These are phyloP conservation scores for Acanthococcus lagerstroemiae DNA, from an alignment of 2,888 invertebrate species.

Conservation along the genomic window DNA sequence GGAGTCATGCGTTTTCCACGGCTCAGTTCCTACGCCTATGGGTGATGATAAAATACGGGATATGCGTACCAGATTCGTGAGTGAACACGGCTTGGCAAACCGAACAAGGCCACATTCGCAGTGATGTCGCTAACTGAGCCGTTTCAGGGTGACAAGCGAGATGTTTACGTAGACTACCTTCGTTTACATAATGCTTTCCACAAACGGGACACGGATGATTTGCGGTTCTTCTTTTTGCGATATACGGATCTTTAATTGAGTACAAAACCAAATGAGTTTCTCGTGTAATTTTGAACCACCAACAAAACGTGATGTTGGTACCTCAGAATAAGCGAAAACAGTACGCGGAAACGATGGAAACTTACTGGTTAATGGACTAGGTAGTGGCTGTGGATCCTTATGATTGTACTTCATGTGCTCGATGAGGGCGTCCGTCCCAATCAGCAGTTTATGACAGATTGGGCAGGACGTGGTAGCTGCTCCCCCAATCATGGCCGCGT, in stretches of 20 bases:
- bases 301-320: no score
- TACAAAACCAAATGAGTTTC: neutral
- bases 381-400: conserved; percentile 65
- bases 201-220: conserved; percentile 92
- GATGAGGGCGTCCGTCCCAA: conserved; percentile 84
- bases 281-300: neutral
- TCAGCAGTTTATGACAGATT: conserved; percentile 87
- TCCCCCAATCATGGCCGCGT: conserved; percentile 81
- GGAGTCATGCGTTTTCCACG: neutral
- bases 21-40: neutral
- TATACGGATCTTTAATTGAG: conserved; percentile 61
- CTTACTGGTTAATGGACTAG: conserved; percentile 65
- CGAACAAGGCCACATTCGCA: conserved; percentile 93
- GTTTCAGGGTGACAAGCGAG: conserved; percentile 89
- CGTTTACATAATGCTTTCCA: conserved; percentile 91
- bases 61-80: conserved; percentile 76
- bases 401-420: conserved; percentile 94
- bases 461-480: conserved; percentile 87
- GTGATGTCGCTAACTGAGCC: conserved; percentile 69
- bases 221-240: conserved; percentile 86
- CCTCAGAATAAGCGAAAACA: no score
- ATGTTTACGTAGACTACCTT: conserved; percentile 84
- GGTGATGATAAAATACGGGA: neutral
- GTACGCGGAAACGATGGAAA: no score
- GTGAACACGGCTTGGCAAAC: conserved; percentile 92